Evolutionary conservation across 2,888 invertebrate genomes (phyloP).

Genomic region (Buathra laborator): DNA sequence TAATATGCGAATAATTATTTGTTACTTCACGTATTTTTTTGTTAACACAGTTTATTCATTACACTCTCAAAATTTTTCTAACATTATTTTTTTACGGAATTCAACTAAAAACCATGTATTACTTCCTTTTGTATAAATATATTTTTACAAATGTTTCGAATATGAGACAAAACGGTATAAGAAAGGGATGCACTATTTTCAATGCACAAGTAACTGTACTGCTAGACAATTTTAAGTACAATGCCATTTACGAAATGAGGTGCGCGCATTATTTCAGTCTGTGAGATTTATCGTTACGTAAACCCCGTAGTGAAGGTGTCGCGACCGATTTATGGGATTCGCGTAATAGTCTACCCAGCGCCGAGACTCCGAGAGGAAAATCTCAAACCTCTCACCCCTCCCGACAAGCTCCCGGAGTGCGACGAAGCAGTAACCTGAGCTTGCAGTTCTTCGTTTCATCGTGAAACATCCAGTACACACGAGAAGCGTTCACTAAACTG

Average conservation of each 20-base stretch:
- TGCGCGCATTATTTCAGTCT: conserved; percentile 83
- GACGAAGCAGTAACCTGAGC: conserved; percentile 51
- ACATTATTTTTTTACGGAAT: too few relatives aligned
- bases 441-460: conserved; percentile 51
- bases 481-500: background rate
- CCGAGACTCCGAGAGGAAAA: conserved; percentile 78
- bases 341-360: conserved; percentile 83
- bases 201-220: conserved; percentile 51
- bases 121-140: background rate
- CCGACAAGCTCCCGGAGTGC: conserved; percentile 44
- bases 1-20: too few relatives aligned
- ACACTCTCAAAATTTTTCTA: too few relatives aligned
- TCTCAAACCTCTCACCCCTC: conserved; percentile 70
- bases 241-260: conserved; percentile 85
- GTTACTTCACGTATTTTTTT: too few relatives aligned
- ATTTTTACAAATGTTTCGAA: background rate
- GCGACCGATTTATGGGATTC: conserved; percentile 83
- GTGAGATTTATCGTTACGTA: conserved; percentile 83
- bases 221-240: conserved; percentile 83
- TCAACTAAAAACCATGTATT: background rate
- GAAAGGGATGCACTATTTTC: conserved; percentile 16
- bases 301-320: conserved; percentile 81
- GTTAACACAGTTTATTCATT: too few relatives aligned
- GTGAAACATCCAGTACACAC: background rate
- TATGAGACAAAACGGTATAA: background rate